A percentile compares a stretch with the other conserved stretches of the same genome.
These are phyloP conservation scores for Parapsyche elsis DNA, from an alignment of 1,140 invertebrate species.

Conservation along the genomic window DNA sequence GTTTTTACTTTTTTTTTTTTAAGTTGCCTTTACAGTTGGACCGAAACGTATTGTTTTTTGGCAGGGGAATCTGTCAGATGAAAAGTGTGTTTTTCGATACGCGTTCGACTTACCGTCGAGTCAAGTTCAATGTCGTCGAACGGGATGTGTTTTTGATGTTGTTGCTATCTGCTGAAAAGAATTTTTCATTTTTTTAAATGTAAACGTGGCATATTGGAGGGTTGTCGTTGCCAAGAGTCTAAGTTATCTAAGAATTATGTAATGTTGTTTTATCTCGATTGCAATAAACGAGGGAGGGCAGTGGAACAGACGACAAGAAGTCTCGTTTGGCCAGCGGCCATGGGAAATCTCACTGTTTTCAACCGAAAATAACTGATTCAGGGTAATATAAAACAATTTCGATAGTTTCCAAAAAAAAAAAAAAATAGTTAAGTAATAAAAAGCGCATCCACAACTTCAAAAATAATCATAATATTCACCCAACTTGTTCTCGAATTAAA, in stretches of 20 bases:
- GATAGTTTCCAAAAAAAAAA: not conserved
- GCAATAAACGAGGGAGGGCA: not conserved
- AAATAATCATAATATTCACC: too few species aligned
- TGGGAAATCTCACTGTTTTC: not conserved
- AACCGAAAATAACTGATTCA: conserved; percentile 31
- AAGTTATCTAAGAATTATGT: conserved; percentile 37
- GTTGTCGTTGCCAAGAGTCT: conserved; percentile 15
- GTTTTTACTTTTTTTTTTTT: not conserved
- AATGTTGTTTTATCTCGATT: conserved; percentile 30
- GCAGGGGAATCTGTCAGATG: too few species aligned
- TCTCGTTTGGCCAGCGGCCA: conserved; percentile 23
- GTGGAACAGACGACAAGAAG: conserved; percentile 23
- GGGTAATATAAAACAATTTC: not conserved
- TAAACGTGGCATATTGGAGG: not conserved
- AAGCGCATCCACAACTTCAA: not conserved
- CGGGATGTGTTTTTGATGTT: not conserved
- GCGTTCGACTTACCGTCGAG: not conserved
- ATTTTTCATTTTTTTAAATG: not conserved
- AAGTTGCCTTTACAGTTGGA: not conserved
- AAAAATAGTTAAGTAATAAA: not conserved
- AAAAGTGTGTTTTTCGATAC: not conserved
- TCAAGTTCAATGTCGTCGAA: conserved; percentile 22
- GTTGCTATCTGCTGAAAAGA: conserved; percentile 1
- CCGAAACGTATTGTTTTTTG: conserved; percentile 12
- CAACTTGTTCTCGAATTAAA: too few species aligned